Evolutionary conservation across 2,113 vertebrate genomes (phyloP).

Genomic region (Rhizomys pruinosus): DNA sequence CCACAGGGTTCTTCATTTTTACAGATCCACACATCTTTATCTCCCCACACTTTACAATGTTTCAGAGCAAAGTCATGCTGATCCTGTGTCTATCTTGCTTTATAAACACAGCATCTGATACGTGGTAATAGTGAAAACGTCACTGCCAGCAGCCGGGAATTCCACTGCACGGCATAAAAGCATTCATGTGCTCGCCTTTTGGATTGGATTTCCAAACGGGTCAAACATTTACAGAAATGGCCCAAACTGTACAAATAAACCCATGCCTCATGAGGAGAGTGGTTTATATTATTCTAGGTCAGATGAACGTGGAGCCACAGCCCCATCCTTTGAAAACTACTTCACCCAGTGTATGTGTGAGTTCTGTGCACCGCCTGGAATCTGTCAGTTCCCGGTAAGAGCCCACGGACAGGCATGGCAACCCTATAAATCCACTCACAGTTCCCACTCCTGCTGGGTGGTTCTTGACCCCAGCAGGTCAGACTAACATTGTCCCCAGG

Average conservation of each 20-base stretch:
- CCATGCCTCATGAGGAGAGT: conserved; percentile 28
- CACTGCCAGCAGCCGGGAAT: neutral
- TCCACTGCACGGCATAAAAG: conserved; percentile 18
- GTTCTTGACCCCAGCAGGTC: neutral
- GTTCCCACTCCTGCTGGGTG: neutral
- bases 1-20: neutral
- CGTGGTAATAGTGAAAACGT: neutral
- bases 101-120: neutral
- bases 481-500: rapidly evolving
- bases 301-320: conserved; percentile 15
- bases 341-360: neutral
- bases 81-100: neutral
- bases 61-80: neutral
- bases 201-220: conserved; percentile 75
- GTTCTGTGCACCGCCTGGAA: conserved; percentile 19
- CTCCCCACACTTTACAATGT: neutral
- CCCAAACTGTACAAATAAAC: conserved; percentile 79
- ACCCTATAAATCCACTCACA: neutral
- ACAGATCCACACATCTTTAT: neutral
- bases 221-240: conserved; percentile 77
- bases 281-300: conserved; percentile 65
- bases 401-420: neutral
- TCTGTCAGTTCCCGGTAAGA: neutral
- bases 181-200: conserved; percentile 44
- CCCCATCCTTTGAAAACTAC: conserved; percentile 69